These are phyloP conservation scores for Calonectris borealis DNA, from an alignment of 2,113 vertebrate species.

Conservation along the genomic window DNA sequence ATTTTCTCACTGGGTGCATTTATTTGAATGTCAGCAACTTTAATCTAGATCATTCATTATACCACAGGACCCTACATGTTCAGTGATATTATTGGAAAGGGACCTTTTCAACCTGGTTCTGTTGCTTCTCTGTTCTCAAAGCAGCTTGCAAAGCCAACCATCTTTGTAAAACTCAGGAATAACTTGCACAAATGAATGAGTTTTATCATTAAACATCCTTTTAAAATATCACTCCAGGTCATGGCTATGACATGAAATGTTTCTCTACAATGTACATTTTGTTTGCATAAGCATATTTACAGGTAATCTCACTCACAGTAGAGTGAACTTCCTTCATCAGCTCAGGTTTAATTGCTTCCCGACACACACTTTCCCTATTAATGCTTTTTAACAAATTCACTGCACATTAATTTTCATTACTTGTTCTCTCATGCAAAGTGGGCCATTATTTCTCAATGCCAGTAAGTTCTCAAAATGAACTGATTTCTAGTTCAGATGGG, in stretches of 20 bases:
- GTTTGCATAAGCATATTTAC: not conserved
- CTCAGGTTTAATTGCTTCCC: constrained; percentile 32
- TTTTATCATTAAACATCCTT: not conserved
- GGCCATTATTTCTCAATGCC: not conserved
- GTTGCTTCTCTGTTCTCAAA: not conserved
- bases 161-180: not conserved
- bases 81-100: not conserved
- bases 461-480: not conserved
- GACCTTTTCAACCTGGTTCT: not conserved
- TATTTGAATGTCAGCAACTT: constrained; percentile 52
- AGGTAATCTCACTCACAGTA: not conserved
- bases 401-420: constrained; percentile 23
- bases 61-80: not conserved
- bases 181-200: not conserved
- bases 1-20: constrained; percentile 38
- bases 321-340: not conserved
- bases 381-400: constrained; percentile 37
- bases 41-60: constrained; percentile 36
- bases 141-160: not conserved
- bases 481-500: not conserved
- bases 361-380: not conserved
- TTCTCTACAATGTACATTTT: not conserved
- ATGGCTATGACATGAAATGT: not conserved
- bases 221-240: not conserved
- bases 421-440: constrained; percentile 17